phyloP scores from a whole-genome alignment of 2,113 vertebrate species.

The Xenopus borealis region DNA sequence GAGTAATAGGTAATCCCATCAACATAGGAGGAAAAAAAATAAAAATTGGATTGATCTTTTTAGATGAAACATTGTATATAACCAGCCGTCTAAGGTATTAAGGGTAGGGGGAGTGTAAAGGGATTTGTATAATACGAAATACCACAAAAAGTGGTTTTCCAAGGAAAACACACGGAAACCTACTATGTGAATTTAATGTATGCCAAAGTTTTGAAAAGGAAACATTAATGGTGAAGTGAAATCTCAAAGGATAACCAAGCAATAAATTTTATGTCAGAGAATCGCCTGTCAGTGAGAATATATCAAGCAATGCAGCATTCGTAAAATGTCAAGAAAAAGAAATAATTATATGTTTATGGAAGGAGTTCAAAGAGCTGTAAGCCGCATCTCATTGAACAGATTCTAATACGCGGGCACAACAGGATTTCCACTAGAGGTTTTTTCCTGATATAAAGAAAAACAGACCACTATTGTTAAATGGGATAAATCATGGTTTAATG shows the following conservation, averaged over 20 bases:
- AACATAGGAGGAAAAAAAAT: slow-evolving; percentile 57
- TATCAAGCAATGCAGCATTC: slow-evolving; percentile 69
- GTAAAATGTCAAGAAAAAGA: slow-evolving; percentile 48
- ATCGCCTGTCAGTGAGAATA: slow-evolving; percentile 74
- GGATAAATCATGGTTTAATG: slow-evolving; percentile 32
- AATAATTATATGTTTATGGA: slow-evolving; percentile 53
- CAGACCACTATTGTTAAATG: slow-evolving; percentile 34
- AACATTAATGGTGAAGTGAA: slow-evolving; percentile 72
- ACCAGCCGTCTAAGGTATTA: slow-evolving; percentile 36
- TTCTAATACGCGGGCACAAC: slow-evolving; percentile 27
- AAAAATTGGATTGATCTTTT: slow-evolving; percentile 55
- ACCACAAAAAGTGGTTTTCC: slow-evolving; percentile 72
- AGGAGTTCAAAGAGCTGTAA: slow-evolving; percentile 63
- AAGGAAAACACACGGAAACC: slow-evolving; percentile 73
- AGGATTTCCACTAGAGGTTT: slow-evolving; percentile 19
- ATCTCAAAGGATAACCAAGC: slow-evolving; percentile 68
- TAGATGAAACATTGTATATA: slow-evolving; percentile 58
- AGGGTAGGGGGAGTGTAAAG: slow-evolving; percentile 54
- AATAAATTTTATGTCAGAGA: slow-evolving; percentile 75
- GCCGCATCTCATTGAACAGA: slow-evolving; percentile 13
- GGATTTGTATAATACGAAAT: slow-evolving; percentile 68
- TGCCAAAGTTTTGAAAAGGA: slow-evolving; percentile 76
- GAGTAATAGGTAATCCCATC: slow-evolving; percentile 59
- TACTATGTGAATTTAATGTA: slow-evolving; percentile 70
- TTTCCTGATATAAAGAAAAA: slow-evolving; percentile 31